Evolutionary conservation across 2,888 invertebrate species (phyloP), one percentile per base, ranked within the genome.

Genomic region (Scaeva pyrastri): DNA sequence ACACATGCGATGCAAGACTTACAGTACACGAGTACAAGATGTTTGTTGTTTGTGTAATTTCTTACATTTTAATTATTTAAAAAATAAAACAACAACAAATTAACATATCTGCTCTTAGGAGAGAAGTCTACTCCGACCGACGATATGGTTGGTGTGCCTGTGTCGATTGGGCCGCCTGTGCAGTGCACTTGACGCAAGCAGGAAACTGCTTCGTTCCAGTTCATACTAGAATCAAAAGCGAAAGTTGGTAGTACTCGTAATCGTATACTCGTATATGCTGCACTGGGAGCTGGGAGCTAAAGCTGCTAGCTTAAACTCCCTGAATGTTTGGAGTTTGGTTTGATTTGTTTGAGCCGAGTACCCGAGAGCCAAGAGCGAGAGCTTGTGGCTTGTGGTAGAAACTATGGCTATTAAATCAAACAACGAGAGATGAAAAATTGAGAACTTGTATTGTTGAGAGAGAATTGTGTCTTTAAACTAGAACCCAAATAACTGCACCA

Each of bases 151-250:
- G 31, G 6, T 31, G 31, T 31, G 31, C 6, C 8, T 31, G 31
- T 31, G 31, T 8, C 31, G n/a, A n/a, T n/a, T 31, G 31, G 31
- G 6, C 31, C 1, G 31, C n/a, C n/a, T n/a, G 2, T 31, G 31
- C 71, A 77, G 86, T 78, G 86, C 86, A 86, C 77, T 82, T 78
- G 86, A 74, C 86, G 82, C 82, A 78, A 68, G 74, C 71, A 70
- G 26, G 14, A 71, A 81, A 66, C 86, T 64, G 70, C 86, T 82
- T 86, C 21, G 64, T 70, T 74, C 86, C 86, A 82, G 86, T 86
- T 86, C 64, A 71, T 64, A 86, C 86, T 86, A 86, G 86, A 86
- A 86, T 58, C 86, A 82, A 86, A 84, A 86, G 86, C 86, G 86
- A 86, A 86, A 86, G 86, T 86, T 82, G 77, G 82, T 82, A 68